A percentile compares a stretch with the other conserved stretches of the same genome.
These are phyloP conservation scores for Adrianichthys oophorus DNA, from an alignment of 2,797 vertebrate genomes.

Conservation along the genomic window DNA sequence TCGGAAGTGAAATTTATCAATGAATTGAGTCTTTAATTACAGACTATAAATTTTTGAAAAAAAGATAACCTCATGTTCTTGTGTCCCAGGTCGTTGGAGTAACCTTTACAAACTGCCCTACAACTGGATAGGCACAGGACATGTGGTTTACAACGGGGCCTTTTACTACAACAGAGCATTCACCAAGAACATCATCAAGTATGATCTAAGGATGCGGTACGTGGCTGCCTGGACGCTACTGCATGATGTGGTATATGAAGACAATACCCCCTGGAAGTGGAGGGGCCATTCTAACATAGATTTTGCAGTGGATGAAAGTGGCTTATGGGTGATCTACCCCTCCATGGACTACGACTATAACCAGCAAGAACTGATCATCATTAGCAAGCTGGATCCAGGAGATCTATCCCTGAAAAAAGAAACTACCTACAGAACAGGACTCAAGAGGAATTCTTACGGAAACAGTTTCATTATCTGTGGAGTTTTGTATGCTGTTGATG, in stretches of 20 bases:
- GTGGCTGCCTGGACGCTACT: conserved; percentile 93
- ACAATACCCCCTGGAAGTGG: conserved; percentile 97
- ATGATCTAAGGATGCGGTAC: conserved; percentile 90
- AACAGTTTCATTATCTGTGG: conserved; percentile 98
- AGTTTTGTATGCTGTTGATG: conserved; percentile 91
- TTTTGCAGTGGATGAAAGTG: conserved; percentile 95
- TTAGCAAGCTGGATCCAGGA: conserved; percentile 90
- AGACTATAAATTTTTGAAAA: background rate
- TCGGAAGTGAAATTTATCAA: too few species aligned
- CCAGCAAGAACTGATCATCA: conserved; percentile 90
- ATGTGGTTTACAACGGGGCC: conserved; percentile 93
- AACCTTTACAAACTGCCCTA: conserved; percentile 98
- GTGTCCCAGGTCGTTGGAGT: conserved; percentile 89
- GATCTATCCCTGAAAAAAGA: conserved; percentile 91
- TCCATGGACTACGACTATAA: conserved; percentile 85
- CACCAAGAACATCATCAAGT: conserved; percentile 99
- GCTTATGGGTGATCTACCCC: conserved; percentile 97
- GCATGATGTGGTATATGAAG: conserved; percentile 91
- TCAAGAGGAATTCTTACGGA: conserved; percentile 89
- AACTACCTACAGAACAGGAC: conserved; percentile 91
- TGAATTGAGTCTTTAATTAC: too few species aligned
- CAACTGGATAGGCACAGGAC: conserved; percentile 98
- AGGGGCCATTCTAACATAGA: conserved; percentile 96
- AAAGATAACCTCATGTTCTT: conserved; percentile 10
- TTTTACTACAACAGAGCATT: conserved; percentile 99